A percentile compares a stretch with the other conserved stretches of the same genome.
phyloP scores from a whole-genome alignment of 2,888 invertebrate species.

The Dryocosmus kuriphilus region DNA sequence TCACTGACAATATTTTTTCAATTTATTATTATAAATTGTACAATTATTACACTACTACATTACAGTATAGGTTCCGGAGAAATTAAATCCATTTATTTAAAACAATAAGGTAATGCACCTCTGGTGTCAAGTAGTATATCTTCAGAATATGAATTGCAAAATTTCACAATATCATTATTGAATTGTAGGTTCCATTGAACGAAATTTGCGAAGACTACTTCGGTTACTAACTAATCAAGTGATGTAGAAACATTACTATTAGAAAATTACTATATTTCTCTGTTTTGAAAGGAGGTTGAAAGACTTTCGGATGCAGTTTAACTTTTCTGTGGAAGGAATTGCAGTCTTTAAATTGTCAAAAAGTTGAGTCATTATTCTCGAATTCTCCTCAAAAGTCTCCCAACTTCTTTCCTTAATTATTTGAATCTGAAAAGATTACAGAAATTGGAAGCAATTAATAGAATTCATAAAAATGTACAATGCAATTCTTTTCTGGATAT shows the following conservation, averaged over 20 bases:
- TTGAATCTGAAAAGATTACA: neutral
- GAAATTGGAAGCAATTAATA: neutral
- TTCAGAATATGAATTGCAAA: slow-evolving; percentile 8
- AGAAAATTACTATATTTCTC: neutral
- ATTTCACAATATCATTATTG: slow-evolving; percentile 6
- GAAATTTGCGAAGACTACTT: neutral
- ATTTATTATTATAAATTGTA: slow-evolving; percentile 24
- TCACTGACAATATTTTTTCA: slow-evolving; percentile 36
- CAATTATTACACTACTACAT: slow-evolving; percentile 28
- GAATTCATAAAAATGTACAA: neutral
- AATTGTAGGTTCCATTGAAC: slow-evolving; percentile 1
- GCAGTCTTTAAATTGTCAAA: slow-evolving; percentile 20
- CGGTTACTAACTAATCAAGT: neutral
- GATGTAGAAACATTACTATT: neutral
- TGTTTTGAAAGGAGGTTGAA: neutral
- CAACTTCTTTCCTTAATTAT: neutral
- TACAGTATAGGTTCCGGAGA: slow-evolving; percentile 24
- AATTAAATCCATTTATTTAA: slow-evolving; percentile 21
- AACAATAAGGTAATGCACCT: slow-evolving; percentile 17
- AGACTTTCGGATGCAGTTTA: neutral
- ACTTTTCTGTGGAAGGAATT: neutral
- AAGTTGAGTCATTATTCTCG: neutral
- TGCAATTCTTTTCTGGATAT: neutral
- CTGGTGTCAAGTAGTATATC: slow-evolving; percentile 13
- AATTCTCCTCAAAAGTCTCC: neutral